Evolutionary conservation across 2,888 invertebrate species (phyloP).

Genomic region (Stegana nigrithorax): DNA sequence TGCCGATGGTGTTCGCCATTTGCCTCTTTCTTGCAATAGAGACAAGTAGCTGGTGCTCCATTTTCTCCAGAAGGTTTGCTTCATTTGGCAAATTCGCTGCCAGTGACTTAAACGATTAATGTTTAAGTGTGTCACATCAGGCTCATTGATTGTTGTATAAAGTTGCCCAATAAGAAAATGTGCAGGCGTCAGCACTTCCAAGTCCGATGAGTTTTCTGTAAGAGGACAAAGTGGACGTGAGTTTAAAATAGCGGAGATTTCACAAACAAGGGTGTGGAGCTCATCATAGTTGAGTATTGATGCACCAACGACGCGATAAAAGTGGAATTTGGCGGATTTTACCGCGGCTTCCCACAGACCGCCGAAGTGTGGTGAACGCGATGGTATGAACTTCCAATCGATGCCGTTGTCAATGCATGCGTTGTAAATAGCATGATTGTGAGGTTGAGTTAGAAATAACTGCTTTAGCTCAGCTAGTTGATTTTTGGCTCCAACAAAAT

Average conservation of each 20-base stretch:
- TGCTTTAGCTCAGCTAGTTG: slow-evolving; percentile 21
- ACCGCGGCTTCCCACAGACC: slow-evolving; percentile 31
- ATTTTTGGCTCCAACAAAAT: slow-evolving; percentile 27
- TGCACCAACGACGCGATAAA: slow-evolving; percentile 25
- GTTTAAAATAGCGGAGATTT: slow-evolving; percentile 29
- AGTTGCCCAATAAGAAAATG: slow-evolving; percentile 16
- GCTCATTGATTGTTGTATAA: slow-evolving; percentile 14
- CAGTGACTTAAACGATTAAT: slow-evolving; percentile 22
- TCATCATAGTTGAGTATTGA: slow-evolving; percentile 31
- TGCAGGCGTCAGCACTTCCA: slow-evolving; percentile 14
- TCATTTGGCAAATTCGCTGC: slow-evolving; percentile 27
- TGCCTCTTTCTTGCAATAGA: slow-evolving; percentile 32
- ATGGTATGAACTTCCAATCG: slow-evolving; percentile 29
- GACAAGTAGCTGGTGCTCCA: slow-evolving; percentile 28
- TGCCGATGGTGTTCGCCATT: slow-evolving; percentile 24
- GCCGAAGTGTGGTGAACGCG: slow-evolving; percentile 32
- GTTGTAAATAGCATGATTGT: slow-evolving; percentile 20
- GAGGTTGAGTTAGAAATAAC: slow-evolving; percentile 17
- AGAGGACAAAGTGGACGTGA: slow-evolving; percentile 1
- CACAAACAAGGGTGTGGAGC: slow-evolving; percentile 31
- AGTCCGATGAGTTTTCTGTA: too few species aligned
- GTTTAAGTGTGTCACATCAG: slow-evolving; percentile 34
- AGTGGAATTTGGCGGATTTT: slow-evolving; percentile 30
- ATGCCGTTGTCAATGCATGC: slow-evolving; percentile 26
- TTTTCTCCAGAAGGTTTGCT: slow-evolving; percentile 33